Conservation (phyloP, 2,888 invertebrate genomes). For the Pemphredon lugubris region DNA sequence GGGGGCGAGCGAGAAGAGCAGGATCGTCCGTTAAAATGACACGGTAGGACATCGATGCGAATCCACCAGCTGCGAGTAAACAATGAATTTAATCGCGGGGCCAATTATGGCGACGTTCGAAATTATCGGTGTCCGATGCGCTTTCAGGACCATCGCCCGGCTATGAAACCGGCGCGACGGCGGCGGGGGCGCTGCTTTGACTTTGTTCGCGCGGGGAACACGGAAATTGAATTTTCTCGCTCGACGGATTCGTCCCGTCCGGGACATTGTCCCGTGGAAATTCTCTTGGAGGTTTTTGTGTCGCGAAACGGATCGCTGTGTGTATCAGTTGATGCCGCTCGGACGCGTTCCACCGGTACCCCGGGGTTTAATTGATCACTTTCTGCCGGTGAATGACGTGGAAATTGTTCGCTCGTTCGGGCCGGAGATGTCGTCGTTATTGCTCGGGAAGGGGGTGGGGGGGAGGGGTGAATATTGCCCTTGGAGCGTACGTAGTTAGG, state of each 20-base stretch:
- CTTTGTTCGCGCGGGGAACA: slow-evolving; percentile 25
- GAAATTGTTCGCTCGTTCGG: slow-evolving; percentile 45
- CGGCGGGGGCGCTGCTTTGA: slow-evolving; percentile 12
- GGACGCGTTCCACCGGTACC: not conserved
- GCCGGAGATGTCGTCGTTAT: slow-evolving; percentile 31
- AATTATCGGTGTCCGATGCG: slow-evolving; percentile 52
- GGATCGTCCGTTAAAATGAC: not conserved
- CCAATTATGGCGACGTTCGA: slow-evolving; percentile 48
- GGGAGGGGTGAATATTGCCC: slow-evolving; percentile 49
- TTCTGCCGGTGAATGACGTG: slow-evolving; percentile 53
- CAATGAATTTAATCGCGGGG: slow-evolving; percentile 46
- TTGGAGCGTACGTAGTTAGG: slow-evolving; percentile 29
- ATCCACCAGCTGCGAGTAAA: slow-evolving; percentile 30
- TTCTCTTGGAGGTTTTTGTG: slow-evolving; percentile 41
- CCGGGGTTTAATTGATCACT: slow-evolving; percentile 56
- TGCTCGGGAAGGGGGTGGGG: too few species aligned
- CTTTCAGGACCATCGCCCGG: slow-evolving; percentile 15
- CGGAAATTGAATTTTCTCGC: slow-evolving; percentile 62
- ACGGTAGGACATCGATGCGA: not conserved
- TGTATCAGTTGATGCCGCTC: slow-evolving; percentile 14
- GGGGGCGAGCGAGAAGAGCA: too few species aligned
- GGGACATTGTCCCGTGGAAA: slow-evolving; percentile 37
- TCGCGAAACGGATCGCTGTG: not conserved
- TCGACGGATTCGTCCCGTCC: slow-evolving; percentile 50
- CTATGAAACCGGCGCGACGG: slow-evolving; percentile 26